Base-by-base conservation (phyloP, 1,140 invertebrate species). In the Mercenaria mercenaria region DNA sequence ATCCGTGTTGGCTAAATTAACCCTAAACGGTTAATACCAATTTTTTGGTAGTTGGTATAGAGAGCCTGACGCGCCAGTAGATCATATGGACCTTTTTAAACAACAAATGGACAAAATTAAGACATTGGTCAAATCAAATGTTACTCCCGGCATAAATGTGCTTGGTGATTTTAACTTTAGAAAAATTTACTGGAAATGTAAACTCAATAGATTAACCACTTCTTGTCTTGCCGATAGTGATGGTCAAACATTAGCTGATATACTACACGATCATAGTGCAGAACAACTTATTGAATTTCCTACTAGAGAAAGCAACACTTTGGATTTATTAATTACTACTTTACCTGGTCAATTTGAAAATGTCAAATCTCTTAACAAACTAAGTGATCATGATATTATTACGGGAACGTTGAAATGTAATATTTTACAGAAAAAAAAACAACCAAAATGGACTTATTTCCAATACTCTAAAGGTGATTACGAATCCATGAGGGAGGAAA, bases 231-330 rank as follows among this genome's bases (percentile, higher is more conserved):
- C 56, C 4, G 56, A 61, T 20, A 4, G 26, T 61, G 56, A 61
- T 10, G 56, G 56, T 6, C 56, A 61, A 61, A 11, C 20, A 61
- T 29, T 61, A 6, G 20, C 20, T 10, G 56, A 61, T 20, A 61
- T 61, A 11, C 20, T 61, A 61, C 6, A 61, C 26, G 56, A 61
- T 6, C 3, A 8, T n/a, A 61, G 56, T 29, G 56, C 56, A 61
- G 56, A 61, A 61, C 56, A 61, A 61, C 26, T 61, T n/a, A n/a
- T 61, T 61, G 3, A 4, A 8, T 61, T 61, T 61, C 80, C 69
- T 2, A 89, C 88, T 29, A 83, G 88, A 23, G 29, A 59, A 61
- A 61, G 43, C 15, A 90, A 86, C 52, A 86, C 32, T 23, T 76
- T 81, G 37, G 76, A 90, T 47, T 18, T 87, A n/a, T 26, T 87